Evolutionary conservation across 1,140 invertebrate species (phyloP).

Genomic region (Calliphora vicina): DNA sequence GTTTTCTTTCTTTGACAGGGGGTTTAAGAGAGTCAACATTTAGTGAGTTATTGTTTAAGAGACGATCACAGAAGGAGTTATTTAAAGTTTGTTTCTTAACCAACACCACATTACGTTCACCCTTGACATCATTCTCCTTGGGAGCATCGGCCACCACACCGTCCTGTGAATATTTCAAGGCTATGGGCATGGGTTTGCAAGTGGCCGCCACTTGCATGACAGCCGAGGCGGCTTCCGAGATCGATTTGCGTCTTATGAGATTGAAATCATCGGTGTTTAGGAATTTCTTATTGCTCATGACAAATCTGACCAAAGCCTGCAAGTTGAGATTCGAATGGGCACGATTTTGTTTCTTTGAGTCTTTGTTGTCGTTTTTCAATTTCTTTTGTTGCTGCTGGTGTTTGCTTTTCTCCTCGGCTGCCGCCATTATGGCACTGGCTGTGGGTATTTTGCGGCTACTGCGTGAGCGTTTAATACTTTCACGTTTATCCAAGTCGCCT

Average conservation of each 20-base stretch:
- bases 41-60: not conserved
- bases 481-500: slow-evolving; percentile 39
- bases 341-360: slow-evolving; percentile 35
- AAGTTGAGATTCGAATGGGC: slow-evolving; percentile 47
- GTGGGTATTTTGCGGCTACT: slow-evolving; percentile 41
- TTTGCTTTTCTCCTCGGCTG: slow-evolving; percentile 21
- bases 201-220: slow-evolving; percentile 40
- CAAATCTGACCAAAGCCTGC: slow-evolving; percentile 49
- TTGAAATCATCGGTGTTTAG: slow-evolving; percentile 48
- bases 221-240: slow-evolving; percentile 40
- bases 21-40: slow-evolving; percentile 3
- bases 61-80: slow-evolving; percentile 41
- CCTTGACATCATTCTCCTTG: slow-evolving; percentile 41
- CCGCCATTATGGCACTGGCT: not conserved
- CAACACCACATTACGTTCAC: slow-evolving; percentile 47
- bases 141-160: slow-evolving; percentile 37
- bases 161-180: slow-evolving; percentile 40
- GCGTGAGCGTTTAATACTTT: slow-evolving; percentile 44
- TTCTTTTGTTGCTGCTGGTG: slow-evolving; percentile 10
- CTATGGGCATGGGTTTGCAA: slow-evolving; percentile 43
- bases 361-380: not conserved
- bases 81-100: slow-evolving; percentile 43
- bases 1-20: slow-evolving; percentile 2
- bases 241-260: slow-evolving; percentile 47
- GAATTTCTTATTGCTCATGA: slow-evolving; percentile 49